These are phyloP conservation scores for Psettodes erumei DNA, from an alignment of 2,113 vertebrate genomes.

Conservation along the genomic window DNA sequence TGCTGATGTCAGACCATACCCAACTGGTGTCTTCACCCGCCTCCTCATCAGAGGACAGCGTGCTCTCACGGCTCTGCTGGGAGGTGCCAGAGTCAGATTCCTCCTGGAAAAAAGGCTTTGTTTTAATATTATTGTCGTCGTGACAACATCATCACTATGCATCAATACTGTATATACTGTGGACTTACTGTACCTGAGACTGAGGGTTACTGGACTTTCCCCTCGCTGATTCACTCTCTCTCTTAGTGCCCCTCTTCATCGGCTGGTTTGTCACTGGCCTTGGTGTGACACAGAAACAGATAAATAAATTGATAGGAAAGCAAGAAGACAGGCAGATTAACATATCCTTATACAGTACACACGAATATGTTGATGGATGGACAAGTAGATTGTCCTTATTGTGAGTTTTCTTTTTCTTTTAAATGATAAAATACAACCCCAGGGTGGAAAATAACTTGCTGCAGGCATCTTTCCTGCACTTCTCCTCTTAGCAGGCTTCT, in stretches of 20 bases:
- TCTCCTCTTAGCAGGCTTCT: slow-evolving; percentile 6
- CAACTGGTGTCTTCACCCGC: slow-evolving; percentile 28
- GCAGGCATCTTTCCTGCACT: background rate
- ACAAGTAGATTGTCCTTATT: background rate
- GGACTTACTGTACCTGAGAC: slow-evolving; percentile 47
- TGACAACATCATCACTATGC: background rate
- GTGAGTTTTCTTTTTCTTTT: background rate
- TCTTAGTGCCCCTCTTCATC: background rate
- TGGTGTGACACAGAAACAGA: background rate
- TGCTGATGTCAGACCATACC: slow-evolving; percentile 29
- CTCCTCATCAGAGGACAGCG: slow-evolving; percentile 57
- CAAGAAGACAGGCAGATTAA: background rate
- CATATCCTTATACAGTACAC: background rate
- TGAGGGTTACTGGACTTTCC: background rate
- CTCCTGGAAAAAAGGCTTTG: slow-evolving; percentile 10
- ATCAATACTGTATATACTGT: background rate
- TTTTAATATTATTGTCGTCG: background rate
- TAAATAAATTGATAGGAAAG: background rate
- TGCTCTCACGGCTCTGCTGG: background rate
- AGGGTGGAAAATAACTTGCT: background rate
- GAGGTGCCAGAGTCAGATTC: background rate
- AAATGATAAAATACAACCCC: background rate
- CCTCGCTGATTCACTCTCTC: background rate
- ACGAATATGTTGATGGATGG: background rate
- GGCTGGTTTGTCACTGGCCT: slow-evolving; percentile 27